A percentile compares a stretch with the other conserved stretches of the same genome.
Evolutionary conservation across 2,113 vertebrate species (phyloP).

Genomic region (Astatotilapia flaviijosephi): DNA sequence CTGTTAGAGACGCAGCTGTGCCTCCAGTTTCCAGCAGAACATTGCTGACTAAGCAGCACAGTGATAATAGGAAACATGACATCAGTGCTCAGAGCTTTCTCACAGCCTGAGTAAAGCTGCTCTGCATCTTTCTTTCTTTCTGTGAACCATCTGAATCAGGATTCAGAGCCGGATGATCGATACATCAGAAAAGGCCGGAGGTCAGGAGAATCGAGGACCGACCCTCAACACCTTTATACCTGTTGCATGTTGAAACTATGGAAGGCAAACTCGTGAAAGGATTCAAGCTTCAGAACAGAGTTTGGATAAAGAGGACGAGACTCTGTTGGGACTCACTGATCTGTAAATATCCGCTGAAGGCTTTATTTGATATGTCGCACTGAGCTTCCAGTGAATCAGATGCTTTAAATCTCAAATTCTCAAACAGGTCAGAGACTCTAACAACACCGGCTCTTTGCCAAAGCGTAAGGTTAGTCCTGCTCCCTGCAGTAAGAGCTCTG

Average conservation of each 20-base stretch:
- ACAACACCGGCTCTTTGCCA: neutral
- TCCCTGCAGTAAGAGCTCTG: neutral
- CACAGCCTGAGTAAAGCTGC: neutral
- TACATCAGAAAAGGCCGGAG: neutral
- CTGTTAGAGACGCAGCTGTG: neutral
- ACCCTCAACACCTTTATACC: neutral
- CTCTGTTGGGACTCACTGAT: neutral
- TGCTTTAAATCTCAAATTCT: neutral
- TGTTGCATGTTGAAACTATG: neutral
- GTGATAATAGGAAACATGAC: neutral
- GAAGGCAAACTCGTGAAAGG: neutral
- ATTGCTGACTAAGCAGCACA: neutral
- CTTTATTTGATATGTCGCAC: neutral
- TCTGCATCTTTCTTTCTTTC: accelerated
- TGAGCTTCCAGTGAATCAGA: neutral
- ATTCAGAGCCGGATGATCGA: accelerated
- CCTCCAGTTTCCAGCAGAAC: neutral
- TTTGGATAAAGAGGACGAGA: neutral
- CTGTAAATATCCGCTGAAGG: neutral
- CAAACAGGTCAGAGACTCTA: neutral
- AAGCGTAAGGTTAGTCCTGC: neutral
- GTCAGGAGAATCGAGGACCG: neutral
- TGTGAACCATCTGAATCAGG: neutral
- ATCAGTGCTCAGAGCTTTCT: neutral
- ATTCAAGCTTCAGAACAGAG: neutral